These are phyloP conservation scores for Sphaerolaimus hirsutus DNA, from an alignment of 2,888 invertebrate species.

Conservation along the genomic window DNA sequence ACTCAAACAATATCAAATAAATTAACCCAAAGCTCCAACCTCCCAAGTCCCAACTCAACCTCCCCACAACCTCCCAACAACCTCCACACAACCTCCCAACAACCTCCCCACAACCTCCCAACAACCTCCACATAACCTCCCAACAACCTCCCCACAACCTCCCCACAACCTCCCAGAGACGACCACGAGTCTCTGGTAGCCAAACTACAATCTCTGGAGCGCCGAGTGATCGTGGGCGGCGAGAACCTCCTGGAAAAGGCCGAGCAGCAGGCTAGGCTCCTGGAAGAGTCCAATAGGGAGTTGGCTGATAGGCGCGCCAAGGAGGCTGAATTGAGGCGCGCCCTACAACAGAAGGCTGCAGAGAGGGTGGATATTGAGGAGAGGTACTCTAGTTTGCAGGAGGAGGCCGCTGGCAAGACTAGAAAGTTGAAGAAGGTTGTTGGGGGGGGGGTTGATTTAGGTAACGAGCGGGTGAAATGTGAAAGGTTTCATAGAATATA, in stretches of 20 bases:
- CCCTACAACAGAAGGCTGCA: slow-evolving; percentile 58
- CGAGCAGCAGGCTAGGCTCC: slow-evolving; percentile 49
- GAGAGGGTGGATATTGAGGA: slow-evolving; percentile 79
- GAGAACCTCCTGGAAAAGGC: slow-evolving; percentile 92
- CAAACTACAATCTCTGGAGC: slow-evolving; percentile 66
- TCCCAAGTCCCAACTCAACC: too few relatives aligned
- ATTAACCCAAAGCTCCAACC: too few relatives aligned
- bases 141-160: too few relatives aligned
- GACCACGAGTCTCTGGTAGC: slow-evolving; percentile 60
- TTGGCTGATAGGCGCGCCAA: slow-evolving; percentile 26
- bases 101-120: too few relatives aligned
- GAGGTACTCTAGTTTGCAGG: slow-evolving; percentile 73
- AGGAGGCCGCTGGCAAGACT: slow-evolving; percentile 71
- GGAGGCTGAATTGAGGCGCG: slow-evolving; percentile 54
- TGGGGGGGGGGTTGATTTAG: too few relatives aligned
- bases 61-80: too few relatives aligned
- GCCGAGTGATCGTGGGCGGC: slow-evolving; percentile 85
- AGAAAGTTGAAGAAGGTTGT: slow-evolving; percentile 73
- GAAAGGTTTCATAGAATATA: too few relatives aligned
- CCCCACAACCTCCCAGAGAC: slow-evolving; percentile 26
- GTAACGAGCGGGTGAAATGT: too few relatives aligned
- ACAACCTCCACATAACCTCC: too few relatives aligned
- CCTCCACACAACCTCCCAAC: too few relatives aligned
- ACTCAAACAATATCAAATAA: too few relatives aligned
- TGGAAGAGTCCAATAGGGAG: slow-evolving; percentile 51